phyloP scores from a whole-genome alignment of 2,797 vertebrate genomes.

The Nyctibius grandis region DNA sequence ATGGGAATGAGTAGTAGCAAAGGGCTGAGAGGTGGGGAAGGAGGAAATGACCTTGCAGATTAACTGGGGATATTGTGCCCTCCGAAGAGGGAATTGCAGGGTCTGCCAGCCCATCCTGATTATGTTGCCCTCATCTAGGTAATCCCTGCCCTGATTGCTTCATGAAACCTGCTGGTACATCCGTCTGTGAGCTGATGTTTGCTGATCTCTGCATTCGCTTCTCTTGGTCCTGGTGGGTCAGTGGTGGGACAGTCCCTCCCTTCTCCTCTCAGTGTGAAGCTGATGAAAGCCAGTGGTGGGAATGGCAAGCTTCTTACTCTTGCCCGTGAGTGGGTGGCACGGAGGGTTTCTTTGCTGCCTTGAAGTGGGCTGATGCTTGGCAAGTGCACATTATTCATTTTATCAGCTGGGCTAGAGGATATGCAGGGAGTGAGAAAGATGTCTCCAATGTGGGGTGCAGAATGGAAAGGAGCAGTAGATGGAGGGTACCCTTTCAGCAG shows the following conservation, averaged over 20 bases:
- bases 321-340: rapidly evolving
- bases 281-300: neutral
- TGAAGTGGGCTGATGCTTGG: neutral
- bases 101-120: neutral
- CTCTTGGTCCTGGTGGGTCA: neutral
- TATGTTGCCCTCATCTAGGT: neutral
- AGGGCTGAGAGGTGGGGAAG: neutral
- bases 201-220: neutral
- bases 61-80: neutral
- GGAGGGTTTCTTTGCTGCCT: neutral
- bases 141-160: neutral
- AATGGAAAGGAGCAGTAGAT: neutral
- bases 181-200: neutral
- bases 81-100: neutral
- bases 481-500: neutral
- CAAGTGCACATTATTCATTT: neutral
- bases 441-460: rapidly evolving
- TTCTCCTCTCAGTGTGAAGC: neutral
- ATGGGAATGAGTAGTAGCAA: neutral
- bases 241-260: too few species aligned
- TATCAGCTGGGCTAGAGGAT: neutral
- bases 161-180: neutral
- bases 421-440: neutral
- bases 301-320: neutral
- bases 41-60: neutral